phyloP scores from a whole-genome alignment of 2,113 vertebrate genomes.

The Vidua chalybeata region DNA sequence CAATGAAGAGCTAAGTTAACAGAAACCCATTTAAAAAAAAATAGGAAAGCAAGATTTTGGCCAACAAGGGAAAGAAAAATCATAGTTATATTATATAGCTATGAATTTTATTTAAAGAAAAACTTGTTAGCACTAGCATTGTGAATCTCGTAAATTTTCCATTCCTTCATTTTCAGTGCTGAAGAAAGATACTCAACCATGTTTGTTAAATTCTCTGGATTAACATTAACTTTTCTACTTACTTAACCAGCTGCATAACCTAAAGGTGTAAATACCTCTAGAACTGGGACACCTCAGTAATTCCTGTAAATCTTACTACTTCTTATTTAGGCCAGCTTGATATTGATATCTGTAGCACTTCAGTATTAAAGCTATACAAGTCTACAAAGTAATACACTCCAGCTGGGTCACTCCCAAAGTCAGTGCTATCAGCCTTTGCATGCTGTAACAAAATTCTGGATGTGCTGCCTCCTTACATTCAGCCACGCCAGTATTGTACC shows the following conservation, averaged over 20 bases:
- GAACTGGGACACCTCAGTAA: neutral
- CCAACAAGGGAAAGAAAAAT: neutral
- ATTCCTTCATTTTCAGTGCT: neutral
- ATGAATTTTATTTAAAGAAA: neutral
- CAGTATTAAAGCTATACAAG: neutral
- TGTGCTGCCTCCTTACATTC: neutral
- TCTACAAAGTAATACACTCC: neutral
- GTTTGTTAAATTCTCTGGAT: neutral
- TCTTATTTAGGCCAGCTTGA: neutral
- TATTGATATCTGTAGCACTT: neutral
- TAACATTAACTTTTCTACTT: neutral
- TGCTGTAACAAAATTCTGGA: neutral
- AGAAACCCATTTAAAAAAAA: neutral
- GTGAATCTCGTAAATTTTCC: neutral
- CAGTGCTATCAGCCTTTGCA: neutral
- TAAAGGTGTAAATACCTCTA: neutral
- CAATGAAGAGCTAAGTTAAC: neutral
- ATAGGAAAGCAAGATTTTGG: neutral
- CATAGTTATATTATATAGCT: neutral
- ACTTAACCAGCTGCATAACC: neutral
- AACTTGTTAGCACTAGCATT: neutral
- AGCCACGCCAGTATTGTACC: neutral
- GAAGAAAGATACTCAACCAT: neutral
- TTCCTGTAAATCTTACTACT: neutral
- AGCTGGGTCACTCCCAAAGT: neutral